Evolutionary conservation across 2,888 invertebrate species (phyloP), one percentile per base, ranked within the genome.

Genomic region (Oligia strigilis): DNA sequence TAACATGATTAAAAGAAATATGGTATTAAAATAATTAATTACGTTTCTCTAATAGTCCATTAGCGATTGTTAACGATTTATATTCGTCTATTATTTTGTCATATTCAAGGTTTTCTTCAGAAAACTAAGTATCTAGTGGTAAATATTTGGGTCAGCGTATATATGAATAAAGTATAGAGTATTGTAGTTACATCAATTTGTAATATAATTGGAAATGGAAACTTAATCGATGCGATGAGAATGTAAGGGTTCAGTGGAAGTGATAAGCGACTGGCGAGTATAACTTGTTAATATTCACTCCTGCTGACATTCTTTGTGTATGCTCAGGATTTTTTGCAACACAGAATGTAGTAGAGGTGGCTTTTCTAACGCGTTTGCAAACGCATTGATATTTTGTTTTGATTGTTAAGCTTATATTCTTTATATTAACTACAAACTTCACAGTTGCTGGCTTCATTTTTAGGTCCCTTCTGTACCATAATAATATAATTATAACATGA

Each of bases 101-200:
- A 82, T 74, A 71, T 84, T 84, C 85, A 90, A 89, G 91, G 88
- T 85, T 88, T 82, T 62, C 72, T 69, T 85, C 73, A 80, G 75
- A 89, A 87, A 81, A 80, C 52, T 76, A 70, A 81, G 69, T 76
- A 11, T 36, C 36, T 36, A 75, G 78, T 83, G 29, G 75, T 74
- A 92, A 93, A 93, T 90, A 93, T 94, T 88, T 89, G 88, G 94
- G 94, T 94, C 94, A 93, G 81, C 84, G 94, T 76, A 93, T 94
- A 85, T 75, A 88, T 92, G 84, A 92, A 89, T 90, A 87, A 81
- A 82, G 78, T 80, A 70, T 85, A 75, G 46, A 84, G 77, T 83
- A 78, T 86, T 82, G 84, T 84, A 64, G 75, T 83, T 46, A 72
- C 74, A 77, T 78, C 79, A 67, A 65, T 71, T 64, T 65, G 72